These are phyloP conservation scores for Chromis chromis DNA, from an alignment of 2,797 vertebrate genomes.

Conservation along the genomic window DNA sequence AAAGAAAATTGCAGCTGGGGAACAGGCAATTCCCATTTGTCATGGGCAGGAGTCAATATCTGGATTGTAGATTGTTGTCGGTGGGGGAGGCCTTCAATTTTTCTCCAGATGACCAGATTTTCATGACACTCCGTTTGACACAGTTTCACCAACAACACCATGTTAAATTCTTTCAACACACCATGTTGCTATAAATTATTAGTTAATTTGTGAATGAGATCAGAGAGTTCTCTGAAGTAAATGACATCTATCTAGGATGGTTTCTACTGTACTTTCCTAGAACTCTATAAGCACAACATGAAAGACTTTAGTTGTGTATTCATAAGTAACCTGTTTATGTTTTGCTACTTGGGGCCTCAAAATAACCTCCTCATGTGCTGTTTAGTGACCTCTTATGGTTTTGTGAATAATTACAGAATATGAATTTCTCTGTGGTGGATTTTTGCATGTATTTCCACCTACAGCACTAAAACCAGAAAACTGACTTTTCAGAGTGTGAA, in stretches of 20 bases:
- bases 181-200: background rate
- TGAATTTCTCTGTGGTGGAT: background rate
- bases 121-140: background rate
- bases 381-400: slow-evolving; percentile 3
- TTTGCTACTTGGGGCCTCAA: background rate
- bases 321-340: background rate
- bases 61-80: slow-evolving; percentile 41
- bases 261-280: background rate
- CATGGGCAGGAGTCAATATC: slow-evolving; percentile 44
- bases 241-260: background rate
- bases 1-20: slow-evolving; percentile 43
- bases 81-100: slow-evolving; percentile 34
- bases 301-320: background rate
- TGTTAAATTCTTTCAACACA: background rate
- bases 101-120: slow-evolving; percentile 33
- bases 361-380: background rate
- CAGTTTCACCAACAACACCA: slow-evolving; percentile 1
- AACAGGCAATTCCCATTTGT: slow-evolving; percentile 46
- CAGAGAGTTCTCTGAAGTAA: background rate
- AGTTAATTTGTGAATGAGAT: background rate
- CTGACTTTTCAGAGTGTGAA: slow-evolving; percentile 10
- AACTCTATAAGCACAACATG: background rate
- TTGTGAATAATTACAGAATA: background rate
- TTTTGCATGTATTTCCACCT: background rate
- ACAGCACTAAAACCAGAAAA: background rate